phyloP scores from a whole-genome alignment of 2,888 invertebrate genomes.

The Hypomecis punctinalis region DNA sequence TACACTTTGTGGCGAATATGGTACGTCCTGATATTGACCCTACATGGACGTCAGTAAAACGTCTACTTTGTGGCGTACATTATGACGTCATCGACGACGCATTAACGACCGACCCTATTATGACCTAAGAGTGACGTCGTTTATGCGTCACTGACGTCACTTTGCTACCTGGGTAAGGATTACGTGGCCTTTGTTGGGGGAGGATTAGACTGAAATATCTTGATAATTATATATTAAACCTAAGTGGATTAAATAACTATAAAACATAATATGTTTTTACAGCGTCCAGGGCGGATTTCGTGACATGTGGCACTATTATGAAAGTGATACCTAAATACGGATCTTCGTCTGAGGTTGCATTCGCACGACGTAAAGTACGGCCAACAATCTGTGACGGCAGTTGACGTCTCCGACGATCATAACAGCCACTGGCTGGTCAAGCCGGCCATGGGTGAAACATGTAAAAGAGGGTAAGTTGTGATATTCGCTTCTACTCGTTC shows the following conservation, averaged over 20 bases:
- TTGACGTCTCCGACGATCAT: constrained; percentile 95
- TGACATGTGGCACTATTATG: constrained; percentile 97
- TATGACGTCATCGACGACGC: too few relatives aligned
- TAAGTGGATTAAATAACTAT: background rate
- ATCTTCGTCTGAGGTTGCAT: constrained; percentile 94
- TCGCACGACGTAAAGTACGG: constrained; percentile 99
- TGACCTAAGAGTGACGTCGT: too few relatives aligned
- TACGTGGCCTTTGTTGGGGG: constrained; percentile 79
- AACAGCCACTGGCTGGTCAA: constrained; percentile 98
- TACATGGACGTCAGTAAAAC: too few relatives aligned
- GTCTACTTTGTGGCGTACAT: too few relatives aligned
- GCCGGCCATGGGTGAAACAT: constrained; percentile 88
- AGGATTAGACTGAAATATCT: constrained; percentile 44
- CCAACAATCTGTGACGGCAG: constrained; percentile 98
- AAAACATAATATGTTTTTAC: constrained; percentile 42
- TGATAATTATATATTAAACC: constrained; percentile 30
- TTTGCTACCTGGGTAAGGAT: too few relatives aligned
- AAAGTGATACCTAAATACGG: constrained; percentile 96
- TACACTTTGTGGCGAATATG: too few relatives aligned
- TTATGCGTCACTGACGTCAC: too few relatives aligned
- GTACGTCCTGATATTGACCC: too few relatives aligned
- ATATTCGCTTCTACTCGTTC: too few relatives aligned
- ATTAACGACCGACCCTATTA: too few relatives aligned
- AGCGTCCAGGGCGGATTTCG: constrained; percentile 90
- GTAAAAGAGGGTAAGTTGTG: constrained; percentile 93